Conservation (phyloP, 2,113 vertebrate genomes). For the Hyla sarda region DNA sequence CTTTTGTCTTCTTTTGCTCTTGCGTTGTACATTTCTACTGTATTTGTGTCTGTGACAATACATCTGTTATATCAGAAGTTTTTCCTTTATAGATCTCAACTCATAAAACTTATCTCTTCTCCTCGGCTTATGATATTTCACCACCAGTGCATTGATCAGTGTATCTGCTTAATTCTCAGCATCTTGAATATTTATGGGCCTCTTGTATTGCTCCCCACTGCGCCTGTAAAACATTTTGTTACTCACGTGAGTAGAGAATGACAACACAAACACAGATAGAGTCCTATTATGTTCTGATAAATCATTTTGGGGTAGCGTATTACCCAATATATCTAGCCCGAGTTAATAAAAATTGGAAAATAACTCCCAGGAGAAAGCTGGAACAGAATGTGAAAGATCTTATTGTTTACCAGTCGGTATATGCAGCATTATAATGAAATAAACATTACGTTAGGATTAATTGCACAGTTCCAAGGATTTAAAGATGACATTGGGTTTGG, state of each 20-base stretch:
- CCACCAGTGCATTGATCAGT: constrained; percentile 50
- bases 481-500: background rate
- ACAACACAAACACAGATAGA: constrained; percentile 49
- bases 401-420: constrained; percentile 55
- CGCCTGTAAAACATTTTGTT: constrained; percentile 54
- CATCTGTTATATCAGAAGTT: constrained; percentile 17
- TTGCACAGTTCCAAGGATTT: background rate
- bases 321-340: constrained; percentile 53
- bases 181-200: constrained; percentile 55
- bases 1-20: too few relatives aligned
- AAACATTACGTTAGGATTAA: constrained; percentile 5
- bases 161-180: constrained; percentile 50
- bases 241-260: constrained; percentile 53
- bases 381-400: constrained; percentile 53
- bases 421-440: constrained; percentile 11
- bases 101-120: constrained; percentile 33
- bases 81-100: background rate
- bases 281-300: constrained; percentile 46
- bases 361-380: constrained; percentile 46
- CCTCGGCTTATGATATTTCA: constrained; percentile 38
- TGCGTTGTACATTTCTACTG: background rate
- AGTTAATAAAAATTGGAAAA: constrained; percentile 58
- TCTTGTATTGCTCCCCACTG: constrained; percentile 50
- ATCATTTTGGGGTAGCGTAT: constrained; percentile 58
- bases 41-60: background rate